Base-by-base conservation (phyloP, 2,888 invertebrate genomes). In the Athrips mouffetella region DNA sequence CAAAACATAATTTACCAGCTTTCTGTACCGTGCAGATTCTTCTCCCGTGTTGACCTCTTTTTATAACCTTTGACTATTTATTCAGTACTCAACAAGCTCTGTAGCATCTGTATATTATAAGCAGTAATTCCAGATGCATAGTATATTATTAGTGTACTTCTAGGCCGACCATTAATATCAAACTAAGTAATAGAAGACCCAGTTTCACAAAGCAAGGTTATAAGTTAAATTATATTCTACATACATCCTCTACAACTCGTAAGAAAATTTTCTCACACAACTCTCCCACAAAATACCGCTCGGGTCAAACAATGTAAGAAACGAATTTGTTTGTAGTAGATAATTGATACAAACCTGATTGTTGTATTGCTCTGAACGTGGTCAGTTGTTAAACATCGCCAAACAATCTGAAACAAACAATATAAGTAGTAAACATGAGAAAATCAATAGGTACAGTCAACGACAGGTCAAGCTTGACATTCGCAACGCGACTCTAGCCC, bases 371-470 rank as follows among this genome's bases (percentile, higher is more conserved):
- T n/a, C 18, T 27, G 42, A 15, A 49, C 29, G 2, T 15, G 40
- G 13, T 60, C 54, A 67, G 55, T 59, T 50, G 53, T 57, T 57
- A 51, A 52, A 58, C 70, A 70, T 73, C 60, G 62, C 73, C 67
- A 59, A 48, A 49, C 62, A 57, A 66, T 67, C 73, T 72, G 69
- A 16, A 73, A 73, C 65, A 69, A 71, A 53, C 53, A 47, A 59
- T 53, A 54, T n/a, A n/a, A 20, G n/a, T 37, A 6, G 20, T n/a
- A n/a, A n/a, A n/a, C n/a, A n/a, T n/a, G n/a, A n/a, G n/a, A n/a
- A n/a, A n/a, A n/a, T n/a, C n/a, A n/a, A n/a, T n/a, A n/a, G n/a
- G n/a, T n/a, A n/a, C n/a, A n/a, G n/a, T n/a, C n/a, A n/a, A n/a
- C n/a, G n/a, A n/a, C n/a, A n/a, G n/a, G n/a, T n/a, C n/a, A n/a